Percentiles rank a stretch among this genome's conserved stretches.
Conservation (phyloP, 2,888 invertebrate genomes). For the Drosophila nigritarsus region DNA sequence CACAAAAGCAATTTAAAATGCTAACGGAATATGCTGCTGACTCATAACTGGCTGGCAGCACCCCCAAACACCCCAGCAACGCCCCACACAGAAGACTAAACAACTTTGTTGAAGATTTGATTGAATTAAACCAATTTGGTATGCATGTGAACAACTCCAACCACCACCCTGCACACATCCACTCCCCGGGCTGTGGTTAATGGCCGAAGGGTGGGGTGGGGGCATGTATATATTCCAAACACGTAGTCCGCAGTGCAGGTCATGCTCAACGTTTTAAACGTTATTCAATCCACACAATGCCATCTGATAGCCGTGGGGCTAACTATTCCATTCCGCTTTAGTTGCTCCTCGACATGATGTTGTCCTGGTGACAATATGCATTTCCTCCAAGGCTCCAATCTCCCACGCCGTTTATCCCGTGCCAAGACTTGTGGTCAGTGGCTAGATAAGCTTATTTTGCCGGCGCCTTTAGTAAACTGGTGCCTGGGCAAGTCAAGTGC, state of each 20-base stretch:
- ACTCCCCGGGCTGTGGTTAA: neutral
- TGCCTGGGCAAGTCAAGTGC: constrained; percentile 44
- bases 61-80: neutral
- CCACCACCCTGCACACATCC: neutral
- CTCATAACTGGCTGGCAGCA: constrained; percentile 56
- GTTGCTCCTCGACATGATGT: constrained; percentile 41
- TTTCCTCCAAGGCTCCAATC: neutral
- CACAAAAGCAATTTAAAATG: constrained; percentile 55
- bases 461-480: constrained; percentile 34
- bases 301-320: constrained; percentile 57
- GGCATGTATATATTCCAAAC: constrained; percentile 51
- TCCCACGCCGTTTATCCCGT: neutral
- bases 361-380: constrained; percentile 56
- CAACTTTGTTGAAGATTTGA: constrained; percentile 52
- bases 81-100: constrained; percentile 2
- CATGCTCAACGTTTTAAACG: constrained; percentile 53
- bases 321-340: constrained; percentile 9
- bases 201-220: neutral
- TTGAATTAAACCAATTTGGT: constrained; percentile 73
- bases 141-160: constrained; percentile 46
- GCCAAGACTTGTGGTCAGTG: constrained; percentile 38
- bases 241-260: constrained; percentile 51
- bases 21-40: constrained; percentile 54
- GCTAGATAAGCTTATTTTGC: constrained; percentile 58
- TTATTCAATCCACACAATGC: constrained; percentile 65